Evolutionary conservation across 2,113 vertebrate genomes (phyloP), one percentile per base, ranked within the genome.

Genomic region (Axis porcinus): DNA sequence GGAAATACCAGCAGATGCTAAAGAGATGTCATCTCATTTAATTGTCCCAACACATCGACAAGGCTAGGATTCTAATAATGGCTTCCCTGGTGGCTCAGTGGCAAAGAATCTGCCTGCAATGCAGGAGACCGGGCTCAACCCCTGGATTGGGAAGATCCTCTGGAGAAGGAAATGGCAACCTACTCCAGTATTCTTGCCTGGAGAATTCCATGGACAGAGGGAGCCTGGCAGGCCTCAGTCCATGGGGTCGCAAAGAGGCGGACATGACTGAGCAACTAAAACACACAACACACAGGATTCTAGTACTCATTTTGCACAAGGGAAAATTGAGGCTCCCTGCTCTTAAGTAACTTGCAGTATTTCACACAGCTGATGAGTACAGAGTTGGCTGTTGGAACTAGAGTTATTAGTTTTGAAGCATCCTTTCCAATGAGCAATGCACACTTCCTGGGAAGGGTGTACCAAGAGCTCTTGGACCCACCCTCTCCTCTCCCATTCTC

Each of bases 381-480:
- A 67, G 62, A 36, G 7, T 2, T 84, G 83, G 81, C 25, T 9
- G 15, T 11, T 5, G 6, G 60, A 36, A 64, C 82, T 45, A 43
- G 62, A 90, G 21, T 23, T 27, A 28, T 0, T 23, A 45, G 45
- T 47, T 94, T 45, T 33, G 84, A 94, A 96, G 33, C 33, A 15
- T 9, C 36, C 36, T 93, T 86, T 64, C 67, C 60, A 43, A 60
- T 12, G 0, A 58, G 36, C 14, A 83, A 40, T 23, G 15, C 14
- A 25, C 36, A 33, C 27, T 3, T 10, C 6, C 28, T 6, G 1
- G 57, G 55, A 16, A 58, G 36, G 45, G 89, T 6, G 15, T 1
- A 0, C 2, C 0, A 17, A 16, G 52, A 4, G 7, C 28, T 17
- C 3, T 30, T 15, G 21, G 74, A 30, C 54, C 45, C 67, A 50